phyloP scores from a whole-genome alignment of 2,888 invertebrate species.

The Arctia plantaginis region DNA sequence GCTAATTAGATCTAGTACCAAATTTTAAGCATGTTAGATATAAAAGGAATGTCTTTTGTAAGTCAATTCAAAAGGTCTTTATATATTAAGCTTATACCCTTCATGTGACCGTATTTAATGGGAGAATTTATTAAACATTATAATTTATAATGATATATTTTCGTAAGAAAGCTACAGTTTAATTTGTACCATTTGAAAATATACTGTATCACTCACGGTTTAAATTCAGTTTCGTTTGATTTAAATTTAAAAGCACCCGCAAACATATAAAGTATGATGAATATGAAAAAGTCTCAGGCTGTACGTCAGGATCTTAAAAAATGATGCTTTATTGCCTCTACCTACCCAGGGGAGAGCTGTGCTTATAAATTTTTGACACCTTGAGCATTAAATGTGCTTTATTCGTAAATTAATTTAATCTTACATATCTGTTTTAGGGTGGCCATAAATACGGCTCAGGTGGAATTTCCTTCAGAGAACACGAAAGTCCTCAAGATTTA shows the following conservation, averaged over 20 bases:
- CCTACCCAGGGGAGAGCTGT: no score
- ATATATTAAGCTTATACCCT: no score
- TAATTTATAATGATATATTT: not conserved
- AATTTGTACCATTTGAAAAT: not conserved
- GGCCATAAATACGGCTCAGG: conserved; percentile 79
- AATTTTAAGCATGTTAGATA: not conserved
- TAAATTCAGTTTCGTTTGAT: not conserved
- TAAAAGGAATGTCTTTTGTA: not conserved
- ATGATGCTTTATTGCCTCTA: no score
- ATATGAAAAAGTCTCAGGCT: no score
- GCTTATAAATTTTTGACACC: no score
- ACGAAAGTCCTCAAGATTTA: conserved; percentile 87
- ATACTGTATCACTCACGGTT: not conserved
- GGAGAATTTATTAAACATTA: not conserved
- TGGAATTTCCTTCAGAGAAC: conserved; percentile 89
- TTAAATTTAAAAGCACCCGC: no score
- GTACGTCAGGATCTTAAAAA: no score
- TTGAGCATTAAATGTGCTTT: not conserved
- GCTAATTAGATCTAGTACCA: not conserved
- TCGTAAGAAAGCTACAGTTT: not conserved
- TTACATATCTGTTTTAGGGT: conserved; percentile 59
- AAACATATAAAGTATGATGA: no score
- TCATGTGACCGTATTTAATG: no score
- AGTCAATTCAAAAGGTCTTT: not conserved
- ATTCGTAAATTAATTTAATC: not conserved